Base-by-base conservation (phyloP, 2,797 vertebrate species). In the Salarias fasciatus region DNA sequence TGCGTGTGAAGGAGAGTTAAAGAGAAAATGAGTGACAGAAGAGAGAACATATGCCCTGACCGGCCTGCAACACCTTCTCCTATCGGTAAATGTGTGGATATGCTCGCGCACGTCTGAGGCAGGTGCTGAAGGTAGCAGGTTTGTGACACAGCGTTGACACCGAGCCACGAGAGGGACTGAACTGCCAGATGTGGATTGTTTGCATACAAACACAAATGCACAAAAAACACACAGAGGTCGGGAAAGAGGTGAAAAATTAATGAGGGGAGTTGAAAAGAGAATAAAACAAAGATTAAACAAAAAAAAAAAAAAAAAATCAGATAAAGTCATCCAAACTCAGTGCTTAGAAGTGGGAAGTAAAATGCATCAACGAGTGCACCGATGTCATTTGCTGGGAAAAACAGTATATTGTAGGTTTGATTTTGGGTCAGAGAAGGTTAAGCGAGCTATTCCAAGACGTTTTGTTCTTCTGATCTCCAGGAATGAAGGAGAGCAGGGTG, bases 341-440 rank as follows among this genome's bases (percentile, higher is more conserved):
- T 43, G 56, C 18, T 50, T 46, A 43, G 11, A n/a, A n/a, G n/a
- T n/a, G n/a, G n/a, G n/a, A 24, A 24, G 18, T 24, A 24, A 24
- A 24, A 18, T 24, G 24, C 18, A 24, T 24, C 18, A 24, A 24
- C 29, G n/a, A 46, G 48, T 29, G 47, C 5, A 46, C 56, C n/a
- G 12, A 45, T 63, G 49, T 53, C 18, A 54, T 69, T 78, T 63
- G 8, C 38, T 5, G 51, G 10, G 31, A 46, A 40, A 30, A 72
- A 59, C 10, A 31, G 29, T 47, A 11, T 8, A 38, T 55, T 69
- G 15, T 46, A 12, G 13, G 46, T 61, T 48, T 67, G 11, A 60
- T 47, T 76, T 1, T 1, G 63, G 75, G 72, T 82, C 70, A 69
- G 44, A 35, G 15, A 38, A 79, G 78, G 79, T 88, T 76, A 84